These are phyloP conservation scores for Cepaea nemoralis DNA, from an alignment of 1,140 invertebrate genomes.

Conservation along the genomic window DNA sequence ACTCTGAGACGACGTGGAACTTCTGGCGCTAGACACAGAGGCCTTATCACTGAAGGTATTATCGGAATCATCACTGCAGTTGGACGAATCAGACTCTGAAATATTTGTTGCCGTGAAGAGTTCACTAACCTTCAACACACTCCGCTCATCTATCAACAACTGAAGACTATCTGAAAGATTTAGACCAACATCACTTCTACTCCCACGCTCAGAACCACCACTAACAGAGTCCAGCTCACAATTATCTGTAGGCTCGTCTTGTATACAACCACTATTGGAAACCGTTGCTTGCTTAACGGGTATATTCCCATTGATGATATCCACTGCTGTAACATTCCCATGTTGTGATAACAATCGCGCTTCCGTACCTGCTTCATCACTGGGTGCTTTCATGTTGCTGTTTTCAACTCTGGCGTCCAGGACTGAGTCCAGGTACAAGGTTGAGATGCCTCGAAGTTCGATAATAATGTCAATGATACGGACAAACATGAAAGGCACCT, in stretches of 20 bases:
- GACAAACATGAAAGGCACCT: conserved; percentile 48
- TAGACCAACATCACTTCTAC: background rate
- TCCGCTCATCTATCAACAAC: background rate
- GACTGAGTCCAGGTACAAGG: conserved; percentile 52
- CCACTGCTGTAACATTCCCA: background rate
- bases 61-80: background rate
- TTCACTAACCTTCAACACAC: background rate
- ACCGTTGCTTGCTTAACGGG: too few relatives aligned
- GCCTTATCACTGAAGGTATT: background rate
- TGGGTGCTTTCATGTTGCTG: background rate
- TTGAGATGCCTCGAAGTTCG: conserved; percentile 51
- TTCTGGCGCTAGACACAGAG: background rate
- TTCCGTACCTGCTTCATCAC: background rate
- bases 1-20: background rate
- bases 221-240: background rate
- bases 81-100: background rate
- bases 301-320: background rate
- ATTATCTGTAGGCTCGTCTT: background rate
- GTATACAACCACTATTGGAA: background rate
- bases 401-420: conserved; percentile 55
- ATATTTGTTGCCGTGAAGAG: background rate
- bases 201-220: background rate
- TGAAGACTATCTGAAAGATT: background rate
- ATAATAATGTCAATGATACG: conserved; percentile 51
- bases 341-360: background rate